phyloP scores from a whole-genome alignment of 2,888 invertebrate species.

The Tryphoninae sp. region DNA sequence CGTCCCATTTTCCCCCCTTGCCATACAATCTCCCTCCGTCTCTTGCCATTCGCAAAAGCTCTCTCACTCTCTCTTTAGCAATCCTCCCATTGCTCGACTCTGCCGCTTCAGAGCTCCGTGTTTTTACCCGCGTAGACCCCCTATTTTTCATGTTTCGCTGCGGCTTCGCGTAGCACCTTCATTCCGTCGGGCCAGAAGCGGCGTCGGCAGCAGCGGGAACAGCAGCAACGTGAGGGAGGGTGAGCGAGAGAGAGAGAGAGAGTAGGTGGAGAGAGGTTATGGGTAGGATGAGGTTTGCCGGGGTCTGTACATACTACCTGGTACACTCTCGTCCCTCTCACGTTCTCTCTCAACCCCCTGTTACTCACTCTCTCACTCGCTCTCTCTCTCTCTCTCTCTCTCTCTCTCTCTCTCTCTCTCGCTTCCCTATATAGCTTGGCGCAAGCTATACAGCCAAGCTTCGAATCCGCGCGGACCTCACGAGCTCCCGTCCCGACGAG shows the following conservation, averaged over 20 bases:
- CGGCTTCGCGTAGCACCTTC: conserved; percentile 81
- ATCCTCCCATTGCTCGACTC: conserved; percentile 65
- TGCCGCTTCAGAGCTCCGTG: conserved; percentile 72
- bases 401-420: conserved; percentile 20
- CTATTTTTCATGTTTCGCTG: conserved; percentile 82
- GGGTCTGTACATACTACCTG: conserved; percentile 56
- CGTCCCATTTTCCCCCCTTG: conserved; percentile 49
- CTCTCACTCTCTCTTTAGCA: conserved; percentile 55
- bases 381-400: conserved; percentile 41
- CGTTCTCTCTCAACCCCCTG: conserved; percentile 39
- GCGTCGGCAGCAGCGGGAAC: conserved; percentile 58
- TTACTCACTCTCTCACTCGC: conserved; percentile 8
- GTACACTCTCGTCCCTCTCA: conserved; percentile 32
- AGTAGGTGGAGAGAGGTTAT: conserved; percentile 55
- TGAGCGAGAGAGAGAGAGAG: conserved; percentile 60
- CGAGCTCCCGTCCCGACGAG: conserved; percentile 62
- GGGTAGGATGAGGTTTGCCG: conserved; percentile 52
- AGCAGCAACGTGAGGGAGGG: conserved; percentile 64
- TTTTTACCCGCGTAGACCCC: conserved; percentile 81
- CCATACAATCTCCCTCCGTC: conserved; percentile 62
- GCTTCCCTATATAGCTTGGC: conserved; percentile 25
- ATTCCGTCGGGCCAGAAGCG: conserved; percentile 70
- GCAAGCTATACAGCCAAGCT: conserved; percentile 47
- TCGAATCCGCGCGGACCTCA: conserved; percentile 77
- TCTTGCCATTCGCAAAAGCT: conserved; percentile 58